Evolutionary conservation across 2,888 invertebrate genomes (phyloP), one percentile per base, ranked within the genome.

Genomic region (Sinodicranocentrus sp.): DNA sequence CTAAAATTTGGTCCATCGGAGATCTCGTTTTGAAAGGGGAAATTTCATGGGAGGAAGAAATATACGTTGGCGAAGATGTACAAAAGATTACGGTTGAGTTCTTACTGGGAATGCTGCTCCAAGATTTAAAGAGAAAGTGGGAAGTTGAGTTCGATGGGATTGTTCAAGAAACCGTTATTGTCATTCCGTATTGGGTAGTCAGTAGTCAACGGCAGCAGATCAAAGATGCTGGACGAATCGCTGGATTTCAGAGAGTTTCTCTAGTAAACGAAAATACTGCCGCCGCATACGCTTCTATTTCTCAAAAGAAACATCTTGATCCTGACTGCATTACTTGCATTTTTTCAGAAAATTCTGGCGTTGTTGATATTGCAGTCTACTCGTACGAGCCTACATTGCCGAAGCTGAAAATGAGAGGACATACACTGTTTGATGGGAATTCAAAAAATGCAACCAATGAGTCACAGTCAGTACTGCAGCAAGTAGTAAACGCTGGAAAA

Each of bases 61-160:
- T 57, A 3, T 10, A 3, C 3, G 21, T 57, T 23, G 17, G 5
- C 2, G 57, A 21, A 2, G 21, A 8, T 6, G 3, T 1, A 15
- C 57, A 57, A 2, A 57, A 19, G 6, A 57, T 57, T 21, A 57
- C 57, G 1, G 57, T 57, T 6, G 57, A 57, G 57, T 57, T 57
- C 15, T 17, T 57, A 6, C 57, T 57, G 5, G 57, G 21, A 5
- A 21, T 21, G 3, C 6, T 57, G 19, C 17, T 57, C 5, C 57
- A 57, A 5, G 23, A 8, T 5, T 23, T 57, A 3, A 57, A 23
- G 21, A 8, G 5, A 2, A 57, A 57, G 3, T 2, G 2, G 5
- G 23, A 57, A 21, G 21, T 6, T 6, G 57, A 57, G 5, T 6
- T 2, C 2, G 3, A 15, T 57, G 57, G 21, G 2, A 6, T 21